These are phyloP conservation scores for Elgaria multicarinata DNA, from an alignment of 2,113 vertebrate genomes.

Conservation along the genomic window DNA sequence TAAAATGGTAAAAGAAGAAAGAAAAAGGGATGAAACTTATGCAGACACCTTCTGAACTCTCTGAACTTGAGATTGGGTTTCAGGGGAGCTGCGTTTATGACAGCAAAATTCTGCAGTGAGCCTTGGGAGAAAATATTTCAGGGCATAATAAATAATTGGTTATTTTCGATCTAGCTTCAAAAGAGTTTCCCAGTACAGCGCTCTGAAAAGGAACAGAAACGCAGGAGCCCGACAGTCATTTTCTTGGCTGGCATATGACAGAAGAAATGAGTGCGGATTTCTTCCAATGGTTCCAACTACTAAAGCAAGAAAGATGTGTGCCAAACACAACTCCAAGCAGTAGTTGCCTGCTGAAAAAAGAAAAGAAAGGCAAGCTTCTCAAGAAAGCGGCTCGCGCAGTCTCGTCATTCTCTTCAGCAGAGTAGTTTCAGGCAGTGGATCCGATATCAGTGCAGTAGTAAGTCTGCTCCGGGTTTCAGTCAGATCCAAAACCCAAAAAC, in stretches of 20 bases:
- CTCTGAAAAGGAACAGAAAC: slow-evolving; percentile 6
- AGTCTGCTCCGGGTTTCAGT: too few species aligned
- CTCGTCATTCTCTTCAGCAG: neutral
- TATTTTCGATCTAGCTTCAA: slow-evolving; percentile 4
- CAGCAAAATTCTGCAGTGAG: neutral
- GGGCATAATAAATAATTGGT: slow-evolving; percentile 12
- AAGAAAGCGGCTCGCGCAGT: neutral
- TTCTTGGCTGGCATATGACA: neutral
- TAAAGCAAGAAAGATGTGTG: neutral
- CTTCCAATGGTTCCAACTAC: neutral
- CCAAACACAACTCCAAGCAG: neutral
- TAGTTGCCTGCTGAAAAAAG: neutral
- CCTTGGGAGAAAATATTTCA: slow-evolving; percentile 26
- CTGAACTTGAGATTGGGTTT: slow-evolving; percentile 10
- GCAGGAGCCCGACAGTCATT: neutral
- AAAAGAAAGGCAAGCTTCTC: neutral
- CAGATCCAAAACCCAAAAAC: too few species aligned
- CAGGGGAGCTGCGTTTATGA: slow-evolving; percentile 18
- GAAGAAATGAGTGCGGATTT: neutral
- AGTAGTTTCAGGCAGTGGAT: neutral
- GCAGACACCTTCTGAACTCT: slow-evolving; percentile 4
- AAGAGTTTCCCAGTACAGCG: slow-evolving; percentile 8
- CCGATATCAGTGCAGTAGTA: too few species aligned
- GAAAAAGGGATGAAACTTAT: slow-evolving; percentile 6
- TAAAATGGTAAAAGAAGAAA: slow-evolving; percentile 3